phyloP scores from a whole-genome alignment of 2,113 vertebrate species.

The Mohoua ochrocephala region DNA sequence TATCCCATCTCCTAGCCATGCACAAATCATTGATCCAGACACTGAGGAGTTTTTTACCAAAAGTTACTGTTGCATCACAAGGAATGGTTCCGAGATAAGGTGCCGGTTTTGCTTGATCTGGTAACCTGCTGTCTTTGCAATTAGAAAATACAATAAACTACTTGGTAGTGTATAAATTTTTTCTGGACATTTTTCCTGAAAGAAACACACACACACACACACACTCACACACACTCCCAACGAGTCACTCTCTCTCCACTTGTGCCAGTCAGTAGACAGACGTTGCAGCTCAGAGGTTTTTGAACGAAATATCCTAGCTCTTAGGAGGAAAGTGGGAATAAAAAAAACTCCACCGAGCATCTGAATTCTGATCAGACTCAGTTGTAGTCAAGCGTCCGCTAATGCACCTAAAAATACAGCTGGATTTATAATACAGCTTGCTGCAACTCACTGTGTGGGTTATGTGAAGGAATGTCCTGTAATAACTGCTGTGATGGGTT shows the following conservation, averaged over 20 bases:
- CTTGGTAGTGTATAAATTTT: background rate
- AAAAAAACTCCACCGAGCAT: background rate
- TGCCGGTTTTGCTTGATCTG: background rate
- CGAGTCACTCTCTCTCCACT: no score
- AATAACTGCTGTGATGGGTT: conserved; percentile 53
- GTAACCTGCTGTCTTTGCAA: background rate
- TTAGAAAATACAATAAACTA: background rate
- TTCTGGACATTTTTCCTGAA: background rate
- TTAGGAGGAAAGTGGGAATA: background rate
- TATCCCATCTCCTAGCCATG: background rate
- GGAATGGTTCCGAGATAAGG: background rate
- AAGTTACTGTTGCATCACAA: background rate
- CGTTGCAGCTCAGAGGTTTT: background rate
- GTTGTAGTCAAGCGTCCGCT: conserved; percentile 1
- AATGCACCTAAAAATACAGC: conserved; percentile 59
- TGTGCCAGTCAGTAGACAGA: background rate
- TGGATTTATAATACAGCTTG: conserved; percentile 15
- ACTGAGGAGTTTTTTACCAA: background rate
- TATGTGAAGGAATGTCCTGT: conserved; percentile 58
- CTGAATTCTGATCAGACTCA: background rate
- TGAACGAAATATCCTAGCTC: background rate
- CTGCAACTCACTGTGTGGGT: conserved; percentile 31
- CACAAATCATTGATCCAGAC: background rate
- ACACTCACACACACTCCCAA: fast-evolving
- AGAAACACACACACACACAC: background rate